Base-by-base conservation (phyloP, 2,113 vertebrate species). In the Aphyosemion australe region DNA sequence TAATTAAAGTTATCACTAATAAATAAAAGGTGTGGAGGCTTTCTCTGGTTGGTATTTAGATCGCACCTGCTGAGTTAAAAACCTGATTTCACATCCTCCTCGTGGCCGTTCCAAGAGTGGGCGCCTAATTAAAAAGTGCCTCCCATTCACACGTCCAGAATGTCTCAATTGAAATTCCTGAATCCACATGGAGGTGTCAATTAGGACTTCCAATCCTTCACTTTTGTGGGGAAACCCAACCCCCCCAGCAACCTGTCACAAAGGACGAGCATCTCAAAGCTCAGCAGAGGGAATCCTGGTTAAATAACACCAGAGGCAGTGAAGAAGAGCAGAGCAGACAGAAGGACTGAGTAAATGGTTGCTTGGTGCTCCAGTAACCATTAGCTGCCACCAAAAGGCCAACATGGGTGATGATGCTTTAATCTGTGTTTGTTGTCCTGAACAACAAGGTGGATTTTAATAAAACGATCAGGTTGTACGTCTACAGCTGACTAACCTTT, bases 211-310 rank as follows among this genome's bases (percentile, higher is more conserved):
- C 85, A 88, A 65, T 78, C n/a, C 77, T 76, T 60, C 37, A 65
- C 69, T 84, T 76, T 52, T 2, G 65, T 68, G 20, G 61, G 45
- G 69, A 41, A 47, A 16, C 72, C 73, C 72, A 20, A 26, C 85
- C 76, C 85, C 76, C 72, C 75, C 39, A 63, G 63, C 50, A 73
- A 76, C 77, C 75, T 76, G 76, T 66, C 78, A 88, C 88, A 83
- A 89, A 80, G 72, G 83, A 78, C 58, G 67, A 41, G 80, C 78
- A 87, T 88, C 56, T 89, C 66, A 90, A 89, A 76, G 51, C 53
- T 39, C 52, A 46, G 83, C 57, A 18, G 20, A 79, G 54, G 37
- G n/a, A 55, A 59, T 62, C 15, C 58, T 55, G 63, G 72, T 63
- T 65, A 63, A 77, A 69, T 66, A 75, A 83, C 64, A 78, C 57